These are phyloP conservation scores for Pinctada fucata DNA, from an alignment of 2,888 invertebrate species.

Conservation along the genomic window DNA sequence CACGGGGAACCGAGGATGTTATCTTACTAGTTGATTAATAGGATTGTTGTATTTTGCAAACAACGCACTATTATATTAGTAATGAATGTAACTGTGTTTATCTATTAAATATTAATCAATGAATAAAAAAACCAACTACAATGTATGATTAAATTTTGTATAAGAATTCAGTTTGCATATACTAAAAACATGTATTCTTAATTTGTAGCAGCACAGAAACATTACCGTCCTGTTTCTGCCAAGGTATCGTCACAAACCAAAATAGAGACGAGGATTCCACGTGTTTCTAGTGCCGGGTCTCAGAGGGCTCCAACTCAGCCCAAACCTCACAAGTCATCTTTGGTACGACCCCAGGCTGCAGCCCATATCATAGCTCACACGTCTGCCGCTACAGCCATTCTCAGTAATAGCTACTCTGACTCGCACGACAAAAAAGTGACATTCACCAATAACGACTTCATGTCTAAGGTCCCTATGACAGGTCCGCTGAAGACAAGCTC, in stretches of 20 bases:
- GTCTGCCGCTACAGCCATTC: constrained; percentile 21
- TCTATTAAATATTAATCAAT: no score
- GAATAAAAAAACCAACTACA: no score
- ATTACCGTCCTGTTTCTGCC: constrained; percentile 59
- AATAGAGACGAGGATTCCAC: constrained; percentile 35
- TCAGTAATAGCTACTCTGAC: constrained; percentile 23
- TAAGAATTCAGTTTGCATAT: no score
- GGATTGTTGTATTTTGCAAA: no score
- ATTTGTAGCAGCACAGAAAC: no score
- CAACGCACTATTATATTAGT: no score
- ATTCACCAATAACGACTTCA: constrained; percentile 61
- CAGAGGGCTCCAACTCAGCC: constrained; percentile 48
- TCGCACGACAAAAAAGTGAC: constrained; percentile 53
- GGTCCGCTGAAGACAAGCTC: constrained; percentile 30
- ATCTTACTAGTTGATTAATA: no score
- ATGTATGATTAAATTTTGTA: no score
- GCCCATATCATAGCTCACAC: constrained; percentile 68
- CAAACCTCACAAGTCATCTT: constrained; percentile 49
- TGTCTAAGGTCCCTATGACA: constrained; percentile 58
- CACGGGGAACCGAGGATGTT: no score
- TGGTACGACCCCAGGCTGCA: constrained; percentile 63
- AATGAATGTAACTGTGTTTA: no score
- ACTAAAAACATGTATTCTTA: no score
- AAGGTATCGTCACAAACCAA: constrained; percentile 44
- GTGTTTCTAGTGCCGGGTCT: constrained; percentile 59